Evolutionary conservation across 2,888 invertebrate genomes (phyloP).

Genomic region (Chloroclysta siterata): DNA sequence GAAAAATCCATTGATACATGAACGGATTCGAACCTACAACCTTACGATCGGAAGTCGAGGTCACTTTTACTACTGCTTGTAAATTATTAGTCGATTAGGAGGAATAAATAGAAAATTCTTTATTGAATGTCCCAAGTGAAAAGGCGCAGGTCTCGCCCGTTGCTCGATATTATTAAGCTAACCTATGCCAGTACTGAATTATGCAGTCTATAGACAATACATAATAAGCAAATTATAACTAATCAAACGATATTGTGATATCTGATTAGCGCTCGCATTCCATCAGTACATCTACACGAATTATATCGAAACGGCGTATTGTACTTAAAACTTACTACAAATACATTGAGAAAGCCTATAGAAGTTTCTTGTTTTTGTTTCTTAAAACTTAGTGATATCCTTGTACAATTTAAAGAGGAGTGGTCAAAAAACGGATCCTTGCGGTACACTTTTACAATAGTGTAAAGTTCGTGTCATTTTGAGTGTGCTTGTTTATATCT

Average conservation of each 20-base stretch:
- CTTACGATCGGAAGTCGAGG: too few relatives aligned
- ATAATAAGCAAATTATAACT: conserved; percentile 49
- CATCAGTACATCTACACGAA: conserved; percentile 25
- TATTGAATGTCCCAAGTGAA: too few relatives aligned
- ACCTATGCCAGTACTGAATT: too few relatives aligned
- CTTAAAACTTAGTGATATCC: background rate
- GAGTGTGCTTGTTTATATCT: background rate
- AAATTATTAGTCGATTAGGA: too few relatives aligned
- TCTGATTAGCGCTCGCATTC: conserved; percentile 52
- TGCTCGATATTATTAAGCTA: too few relatives aligned
- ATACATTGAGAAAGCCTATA: background rate
- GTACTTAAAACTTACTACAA: background rate
- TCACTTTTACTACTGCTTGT: too few relatives aligned
- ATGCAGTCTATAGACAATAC: too few relatives aligned
- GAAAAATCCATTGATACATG: too few relatives aligned
- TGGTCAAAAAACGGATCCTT: conserved; percentile 16
- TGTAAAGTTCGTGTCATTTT: background rate
- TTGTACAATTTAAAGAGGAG: background rate
- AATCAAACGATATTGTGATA: conserved; percentile 52
- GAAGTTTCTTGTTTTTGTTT: too few relatives aligned
- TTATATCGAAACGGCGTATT: conserved; percentile 7
- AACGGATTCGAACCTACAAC: too few relatives aligned
- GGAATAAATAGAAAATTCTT: too few relatives aligned
- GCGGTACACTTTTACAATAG: conserved; percentile 6
- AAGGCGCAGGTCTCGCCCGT: too few relatives aligned